Evolutionary conservation across 1,140 invertebrate genomes (phyloP).

Genomic region (Pygmarrhopalites habei): DNA sequence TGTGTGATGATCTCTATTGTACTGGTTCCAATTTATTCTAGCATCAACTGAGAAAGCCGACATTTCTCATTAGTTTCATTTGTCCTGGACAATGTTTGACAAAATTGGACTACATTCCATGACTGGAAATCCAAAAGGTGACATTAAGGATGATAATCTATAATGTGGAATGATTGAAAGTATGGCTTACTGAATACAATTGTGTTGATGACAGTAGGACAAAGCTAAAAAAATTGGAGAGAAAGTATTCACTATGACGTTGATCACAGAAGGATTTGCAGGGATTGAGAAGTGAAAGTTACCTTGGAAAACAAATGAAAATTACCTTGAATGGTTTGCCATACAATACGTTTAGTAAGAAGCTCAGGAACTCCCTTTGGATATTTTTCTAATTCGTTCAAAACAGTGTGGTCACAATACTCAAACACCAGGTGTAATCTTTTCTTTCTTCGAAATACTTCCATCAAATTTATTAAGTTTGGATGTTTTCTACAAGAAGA

Average conservation of each 20-base stretch:
- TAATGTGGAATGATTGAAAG: too few relatives aligned
- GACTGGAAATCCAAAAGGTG: too few relatives aligned
- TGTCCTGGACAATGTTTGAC: too few relatives aligned
- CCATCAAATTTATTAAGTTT: conserved; percentile 92
- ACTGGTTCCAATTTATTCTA: too few relatives aligned
- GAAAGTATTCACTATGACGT: too few relatives aligned
- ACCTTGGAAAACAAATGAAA: conserved; percentile 55
- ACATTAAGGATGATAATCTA: too few relatives aligned
- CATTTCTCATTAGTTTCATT: too few relatives aligned
- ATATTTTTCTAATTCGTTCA: conserved; percentile 92
- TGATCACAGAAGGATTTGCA: conserved; percentile 46
- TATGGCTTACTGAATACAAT: conserved; percentile 95
- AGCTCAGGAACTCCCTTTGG: conserved; percentile 70
- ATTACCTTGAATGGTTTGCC: too few relatives aligned
- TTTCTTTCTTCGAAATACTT: conserved; percentile 94
- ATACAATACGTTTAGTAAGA: conserved; percentile 81
- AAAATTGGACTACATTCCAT: too few relatives aligned
- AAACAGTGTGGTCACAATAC: conserved; percentile 93
- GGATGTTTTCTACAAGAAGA: too few relatives aligned
- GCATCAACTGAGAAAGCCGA: too few relatives aligned
- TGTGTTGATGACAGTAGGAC: conserved; percentile 91
- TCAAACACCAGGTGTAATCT: conserved; percentile 97
- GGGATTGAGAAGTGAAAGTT: conserved; percentile 86
- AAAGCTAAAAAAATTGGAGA: conserved; percentile 65
- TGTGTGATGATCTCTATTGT: too few relatives aligned